Conservation (phyloP, 2,113 vertebrate species). For the Todiramphus chloris region DNA sequence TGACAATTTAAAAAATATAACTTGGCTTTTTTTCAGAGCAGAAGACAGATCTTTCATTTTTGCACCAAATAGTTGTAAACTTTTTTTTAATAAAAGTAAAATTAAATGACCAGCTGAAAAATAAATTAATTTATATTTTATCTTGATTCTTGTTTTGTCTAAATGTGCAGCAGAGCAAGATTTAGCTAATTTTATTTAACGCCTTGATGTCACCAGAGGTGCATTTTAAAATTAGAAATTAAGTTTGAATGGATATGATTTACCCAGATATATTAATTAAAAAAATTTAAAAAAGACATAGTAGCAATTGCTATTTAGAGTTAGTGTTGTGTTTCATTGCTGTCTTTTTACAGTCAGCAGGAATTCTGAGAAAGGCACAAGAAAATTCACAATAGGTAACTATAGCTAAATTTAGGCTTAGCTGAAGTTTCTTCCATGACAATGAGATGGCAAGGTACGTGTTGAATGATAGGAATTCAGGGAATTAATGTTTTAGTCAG, state of each 20-base stretch:
- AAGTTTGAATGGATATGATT: background rate
- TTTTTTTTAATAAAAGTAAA: background rate
- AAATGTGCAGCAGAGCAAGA: background rate
- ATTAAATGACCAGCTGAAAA: background rate
- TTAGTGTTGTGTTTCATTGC: background rate
- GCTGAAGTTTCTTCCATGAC: background rate
- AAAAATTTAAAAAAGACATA: background rate
- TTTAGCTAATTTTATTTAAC: background rate
- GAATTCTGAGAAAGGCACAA: background rate
- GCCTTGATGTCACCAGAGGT: background rate
- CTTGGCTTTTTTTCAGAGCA: background rate
- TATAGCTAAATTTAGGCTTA: background rate
- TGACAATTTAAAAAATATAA: background rate
- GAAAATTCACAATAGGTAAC: background rate
- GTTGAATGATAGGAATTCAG: background rate
- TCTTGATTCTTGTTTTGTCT: background rate
- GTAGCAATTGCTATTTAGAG: background rate
- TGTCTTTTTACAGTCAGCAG: background rate
- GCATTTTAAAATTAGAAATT: background rate
- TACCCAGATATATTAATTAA: background rate
- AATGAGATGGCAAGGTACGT: background rate
- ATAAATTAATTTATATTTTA: background rate
- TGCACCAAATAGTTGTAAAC: background rate
- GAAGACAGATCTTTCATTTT: background rate
- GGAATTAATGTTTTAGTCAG: background rate